Conservation (phyloP, 1,140 invertebrate species). For the Drosophila ananassae region DNA sequence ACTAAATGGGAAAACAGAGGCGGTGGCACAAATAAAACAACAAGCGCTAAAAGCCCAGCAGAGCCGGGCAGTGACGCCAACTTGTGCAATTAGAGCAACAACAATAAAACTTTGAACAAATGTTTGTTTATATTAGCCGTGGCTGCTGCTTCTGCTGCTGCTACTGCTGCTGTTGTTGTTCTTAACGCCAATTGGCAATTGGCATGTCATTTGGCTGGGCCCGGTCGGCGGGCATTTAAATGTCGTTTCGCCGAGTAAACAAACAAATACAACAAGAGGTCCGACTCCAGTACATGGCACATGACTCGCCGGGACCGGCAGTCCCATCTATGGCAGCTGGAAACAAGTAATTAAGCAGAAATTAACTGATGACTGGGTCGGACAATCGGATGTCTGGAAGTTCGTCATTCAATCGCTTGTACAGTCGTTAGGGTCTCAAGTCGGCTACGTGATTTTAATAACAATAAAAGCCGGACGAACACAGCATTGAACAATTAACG, state of each 20-base stretch:
- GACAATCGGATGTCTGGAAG: conserved; percentile 55
- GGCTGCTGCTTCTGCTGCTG: conserved; percentile 23
- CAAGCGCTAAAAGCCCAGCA: conserved; percentile 35
- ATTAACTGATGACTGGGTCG: conserved; percentile 70
- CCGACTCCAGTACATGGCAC: neutral
- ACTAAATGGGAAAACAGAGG: conserved; percentile 57
- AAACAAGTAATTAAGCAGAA: conserved; percentile 73
- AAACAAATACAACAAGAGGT: neutral
- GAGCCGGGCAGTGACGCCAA: conserved; percentile 5
- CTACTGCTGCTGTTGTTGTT: conserved; percentile 13
- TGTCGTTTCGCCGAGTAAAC: conserved; percentile 30
- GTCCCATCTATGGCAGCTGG: conserved; percentile 51
- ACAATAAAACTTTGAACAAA: conserved; percentile 56
- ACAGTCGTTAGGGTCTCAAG: conserved; percentile 36
- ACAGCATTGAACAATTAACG: conserved; percentile 73
- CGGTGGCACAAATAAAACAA: conserved; percentile 29
- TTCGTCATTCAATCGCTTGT: conserved; percentile 52
- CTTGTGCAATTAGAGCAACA: conserved; percentile 56
- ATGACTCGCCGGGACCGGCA: conserved; percentile 10
- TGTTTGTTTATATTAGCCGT: conserved; percentile 62
- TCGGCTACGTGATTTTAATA: conserved; percentile 75
- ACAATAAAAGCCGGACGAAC: conserved; percentile 64
- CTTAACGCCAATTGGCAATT: conserved; percentile 62
- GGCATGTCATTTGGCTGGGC: conserved; percentile 50
- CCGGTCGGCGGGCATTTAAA: conserved; percentile 58